A percentile compares a stretch with the other conserved stretches of the same genome.
phyloP scores from a whole-genome alignment of 2,888 invertebrate genomes.

The Sphecodes monilicornis region DNA sequence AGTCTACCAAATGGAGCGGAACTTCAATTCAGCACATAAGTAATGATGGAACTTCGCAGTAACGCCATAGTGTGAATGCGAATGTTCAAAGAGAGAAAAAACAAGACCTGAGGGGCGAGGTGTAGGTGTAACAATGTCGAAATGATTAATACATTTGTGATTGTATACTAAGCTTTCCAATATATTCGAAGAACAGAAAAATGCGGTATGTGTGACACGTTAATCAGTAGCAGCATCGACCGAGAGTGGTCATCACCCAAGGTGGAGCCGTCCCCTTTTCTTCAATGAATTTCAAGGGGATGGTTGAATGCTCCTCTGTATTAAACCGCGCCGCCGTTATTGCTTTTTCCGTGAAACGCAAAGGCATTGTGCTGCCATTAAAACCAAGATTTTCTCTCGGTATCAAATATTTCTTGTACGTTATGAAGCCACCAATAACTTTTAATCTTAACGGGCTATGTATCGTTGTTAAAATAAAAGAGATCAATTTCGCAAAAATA shows the following conservation, averaged over 20 bases:
- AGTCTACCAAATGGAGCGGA: not conserved
- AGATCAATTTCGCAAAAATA: not conserved
- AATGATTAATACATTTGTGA: slow-evolving; percentile 9
- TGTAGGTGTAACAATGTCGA: not conserved
- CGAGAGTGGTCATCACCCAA: slow-evolving; percentile 57
- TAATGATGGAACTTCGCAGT: not conserved
- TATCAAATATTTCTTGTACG: not conserved
- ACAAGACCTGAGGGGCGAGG: not conserved
- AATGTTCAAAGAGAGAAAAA: not conserved
- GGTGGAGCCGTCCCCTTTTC: slow-evolving; percentile 45
- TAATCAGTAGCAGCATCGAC: slow-evolving; percentile 75
- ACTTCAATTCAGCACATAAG: slow-evolving; percentile 5
- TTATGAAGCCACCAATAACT: not conserved
- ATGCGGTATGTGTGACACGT: slow-evolving; percentile 73
- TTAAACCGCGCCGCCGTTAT: slow-evolving; percentile 48
- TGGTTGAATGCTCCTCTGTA: slow-evolving; percentile 35
- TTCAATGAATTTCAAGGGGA: slow-evolving; percentile 55
- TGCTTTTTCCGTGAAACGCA: slow-evolving; percentile 53
- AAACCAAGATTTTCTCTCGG: slow-evolving; percentile 14
- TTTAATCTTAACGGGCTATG: not conserved
- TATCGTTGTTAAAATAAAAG: not conserved
- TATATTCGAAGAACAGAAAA: slow-evolving; percentile 49
- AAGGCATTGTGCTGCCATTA: slow-evolving; percentile 44
- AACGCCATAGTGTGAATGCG: not conserved
- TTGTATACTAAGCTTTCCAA: slow-evolving; percentile 27